phyloP scores from a whole-genome alignment of 2,113 vertebrate genomes.

The Pseudolaguvia tuberculata region DNA sequence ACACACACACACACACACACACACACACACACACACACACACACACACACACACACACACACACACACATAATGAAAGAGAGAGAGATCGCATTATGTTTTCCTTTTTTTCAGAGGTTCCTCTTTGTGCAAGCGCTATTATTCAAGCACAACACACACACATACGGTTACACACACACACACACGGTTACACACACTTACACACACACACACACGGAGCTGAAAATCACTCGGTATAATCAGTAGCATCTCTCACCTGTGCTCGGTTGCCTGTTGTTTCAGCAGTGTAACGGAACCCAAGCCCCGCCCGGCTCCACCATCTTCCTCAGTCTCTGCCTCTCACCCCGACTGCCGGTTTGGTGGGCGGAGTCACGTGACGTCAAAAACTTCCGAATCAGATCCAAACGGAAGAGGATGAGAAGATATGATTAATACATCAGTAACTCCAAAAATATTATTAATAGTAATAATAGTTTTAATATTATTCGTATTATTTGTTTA shows the following conservation, averaged over 20 bases:
- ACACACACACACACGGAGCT: no score
- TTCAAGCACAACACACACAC: background rate
- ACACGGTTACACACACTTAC: background rate
- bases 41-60: background rate
- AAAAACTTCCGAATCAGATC: background rate
- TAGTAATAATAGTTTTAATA: no score
- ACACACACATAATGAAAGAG: no score
- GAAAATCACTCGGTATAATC: background rate
- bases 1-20: background rate
- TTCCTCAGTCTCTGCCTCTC: conserved; percentile 50
- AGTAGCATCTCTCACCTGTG: conserved; percentile 55
- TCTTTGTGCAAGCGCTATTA: background rate
- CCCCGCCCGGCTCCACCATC: conserved; percentile 62
- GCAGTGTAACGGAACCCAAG: conserved; percentile 51
- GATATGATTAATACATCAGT: no score
- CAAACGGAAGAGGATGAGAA: background rate
- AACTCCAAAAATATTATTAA: no score
- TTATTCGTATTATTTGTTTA: no score
- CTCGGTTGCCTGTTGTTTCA: conserved; percentile 35
- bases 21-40: no score
- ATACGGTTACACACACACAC: background rate
- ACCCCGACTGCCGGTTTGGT: conserved; percentile 3
- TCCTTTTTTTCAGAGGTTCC: background rate
- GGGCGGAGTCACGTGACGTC: conserved; percentile 3
- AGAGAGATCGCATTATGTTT: background rate